phyloP scores from a whole-genome alignment of 2,888 invertebrate genomes.

The Eupithecia vulgata region DNA sequence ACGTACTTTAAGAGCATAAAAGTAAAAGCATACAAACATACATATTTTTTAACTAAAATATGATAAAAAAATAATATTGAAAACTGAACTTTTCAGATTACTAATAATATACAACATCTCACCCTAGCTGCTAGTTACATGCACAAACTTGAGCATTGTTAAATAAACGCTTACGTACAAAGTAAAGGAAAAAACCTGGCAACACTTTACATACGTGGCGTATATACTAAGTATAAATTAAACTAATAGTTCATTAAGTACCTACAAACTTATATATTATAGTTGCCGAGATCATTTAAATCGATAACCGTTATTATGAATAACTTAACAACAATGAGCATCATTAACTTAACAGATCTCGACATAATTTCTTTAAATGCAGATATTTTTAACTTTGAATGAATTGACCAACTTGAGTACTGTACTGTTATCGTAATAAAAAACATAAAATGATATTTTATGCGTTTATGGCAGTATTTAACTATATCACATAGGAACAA shows the following conservation, averaged over 20 bases:
- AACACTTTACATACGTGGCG: conserved; percentile 17
- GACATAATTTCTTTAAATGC: conserved; percentile 25
- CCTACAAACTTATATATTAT: conserved; percentile 10
- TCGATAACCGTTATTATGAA: conserved; percentile 20
- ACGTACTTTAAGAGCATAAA: not conserved
- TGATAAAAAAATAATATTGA: not conserved
- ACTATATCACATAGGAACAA: conserved; percentile 29
- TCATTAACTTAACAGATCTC: conserved; percentile 27
- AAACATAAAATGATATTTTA: conserved; percentile 2
- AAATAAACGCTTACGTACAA: conserved; percentile 21
- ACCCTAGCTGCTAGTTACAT: conserved; percentile 23
- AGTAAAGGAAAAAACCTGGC: conserved; percentile 9
- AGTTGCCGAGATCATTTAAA: conserved; percentile 25
- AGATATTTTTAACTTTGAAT: not conserved
- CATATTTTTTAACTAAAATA: not conserved
- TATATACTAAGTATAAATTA: conserved; percentile 16
- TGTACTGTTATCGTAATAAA: not conserved
- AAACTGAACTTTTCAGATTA: conserved; percentile 21
- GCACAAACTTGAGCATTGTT: conserved; percentile 20
- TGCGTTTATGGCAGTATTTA: conserved; percentile 15
- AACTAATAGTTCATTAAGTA: conserved; percentile 27
- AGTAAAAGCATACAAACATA: not conserved
- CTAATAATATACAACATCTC: conserved; percentile 23
- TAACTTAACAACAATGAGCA: conserved; percentile 20
- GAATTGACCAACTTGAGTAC: not conserved